Evolutionary conservation across 2,797 vertebrate genomes (phyloP), one percentile per base, ranked within the genome.

Genomic region (Aplochiton taeniatus): DNA sequence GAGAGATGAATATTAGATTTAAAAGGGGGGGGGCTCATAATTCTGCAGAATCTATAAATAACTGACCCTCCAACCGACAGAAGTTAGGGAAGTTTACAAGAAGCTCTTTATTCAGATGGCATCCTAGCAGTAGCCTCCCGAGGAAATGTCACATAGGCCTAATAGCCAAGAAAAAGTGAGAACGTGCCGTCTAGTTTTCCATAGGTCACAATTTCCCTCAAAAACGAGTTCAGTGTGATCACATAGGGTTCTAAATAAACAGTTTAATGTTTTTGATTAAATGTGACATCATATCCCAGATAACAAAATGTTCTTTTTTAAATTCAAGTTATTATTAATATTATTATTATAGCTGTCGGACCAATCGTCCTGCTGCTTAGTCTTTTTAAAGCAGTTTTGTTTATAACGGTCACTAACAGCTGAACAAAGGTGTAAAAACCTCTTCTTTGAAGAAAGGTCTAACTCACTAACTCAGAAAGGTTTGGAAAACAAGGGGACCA

Each of bases 21-120:
- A 77, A 83, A 18, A 50, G 65, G 43, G 68, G 63, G 68, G 13
- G 13, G 44, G 68, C 13, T 73, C 65, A 82, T 53, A 80, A 87
- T 80, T 68, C 69, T 66, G 69, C 17, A 45, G 42, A 66, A 65
- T 69, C 76, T 82, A 82, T 84, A 82, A 83, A 89, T 83, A 87
- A 73, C 47, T 66, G 65, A 61, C 69, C 73, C 76, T 85, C 61
- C 55, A 74, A 76, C 83, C 75, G 54, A 78, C 63, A 65, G 60
- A 55, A 74, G 65, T 50, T 1, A 5, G 59, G 51, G 56, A 57
- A 60, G 58, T 75, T 75, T 64, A 72, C 12, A 74, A 63, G 69
- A 82, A 81, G 75, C 73, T 82, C 71, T 80, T 78, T 61, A 78
- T 86, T 83, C 63, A 79, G 75, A 19, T 58, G 7, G 71, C 65